Conservation (phyloP, 1,140 invertebrate species). For the Pseudomyrmex pallidus region DNA sequence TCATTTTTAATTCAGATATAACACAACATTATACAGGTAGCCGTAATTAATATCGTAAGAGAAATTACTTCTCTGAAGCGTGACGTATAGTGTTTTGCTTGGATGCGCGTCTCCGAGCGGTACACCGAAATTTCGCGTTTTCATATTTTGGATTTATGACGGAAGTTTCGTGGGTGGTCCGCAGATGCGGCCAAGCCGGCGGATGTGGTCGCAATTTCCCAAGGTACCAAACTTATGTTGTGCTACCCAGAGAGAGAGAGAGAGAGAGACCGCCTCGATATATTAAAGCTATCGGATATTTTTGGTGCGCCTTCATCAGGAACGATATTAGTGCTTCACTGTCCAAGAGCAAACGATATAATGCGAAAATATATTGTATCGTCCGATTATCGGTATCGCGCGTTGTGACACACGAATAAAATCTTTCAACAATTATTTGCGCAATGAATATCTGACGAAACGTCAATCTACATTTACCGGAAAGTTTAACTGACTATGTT, state of each 20-base stretch:
- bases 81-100: slow-evolving; percentile 56
- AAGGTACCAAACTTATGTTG: slow-evolving; percentile 70
- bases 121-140: slow-evolving; percentile 61
- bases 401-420: neutral
- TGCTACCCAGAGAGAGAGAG: slow-evolving; percentile 63
- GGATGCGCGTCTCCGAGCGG: slow-evolving; percentile 57
- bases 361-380: neutral
- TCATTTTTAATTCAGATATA: neutral
- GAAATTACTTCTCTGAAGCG: slow-evolving; percentile 39
- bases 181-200: slow-evolving; percentile 77
- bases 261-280: slow-evolving; percentile 69
- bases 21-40: slow-evolving; percentile 23
- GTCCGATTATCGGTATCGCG: too few relatives aligned
- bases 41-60: slow-evolving; percentile 62
- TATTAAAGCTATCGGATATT: slow-evolving; percentile 73
- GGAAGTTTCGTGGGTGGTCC: slow-evolving; percentile 78
- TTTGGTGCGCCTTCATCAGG: slow-evolving; percentile 64
- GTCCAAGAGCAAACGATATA: neutral
- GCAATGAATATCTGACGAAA: neutral
- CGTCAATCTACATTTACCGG: too few relatives aligned
- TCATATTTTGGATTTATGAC: slow-evolving; percentile 65
- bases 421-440: neutral
- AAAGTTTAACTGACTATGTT: too few relatives aligned
- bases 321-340: slow-evolving; percentile 9
- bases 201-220: slow-evolving; percentile 76